phyloP scores from a whole-genome alignment of 2,113 vertebrate genomes.

The Rhynchomys soricoides region DNA sequence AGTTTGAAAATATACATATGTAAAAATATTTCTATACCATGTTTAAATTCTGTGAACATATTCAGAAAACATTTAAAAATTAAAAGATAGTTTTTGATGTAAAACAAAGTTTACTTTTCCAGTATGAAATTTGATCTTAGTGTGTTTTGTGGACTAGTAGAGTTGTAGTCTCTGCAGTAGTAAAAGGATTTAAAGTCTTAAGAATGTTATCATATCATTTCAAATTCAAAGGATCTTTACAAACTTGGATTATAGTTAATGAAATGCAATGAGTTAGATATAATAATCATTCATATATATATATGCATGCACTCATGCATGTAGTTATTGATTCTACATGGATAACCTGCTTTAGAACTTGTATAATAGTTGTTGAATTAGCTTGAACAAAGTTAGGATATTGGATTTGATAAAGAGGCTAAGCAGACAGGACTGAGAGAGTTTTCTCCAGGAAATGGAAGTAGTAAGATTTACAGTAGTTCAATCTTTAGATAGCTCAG shows the following conservation, averaged over 20 bases:
- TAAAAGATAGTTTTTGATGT: background rate
- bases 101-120: background rate
- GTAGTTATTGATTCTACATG: background rate
- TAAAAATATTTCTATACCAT: background rate
- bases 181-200: background rate
- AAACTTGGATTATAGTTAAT: background rate
- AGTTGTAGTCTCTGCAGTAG: background rate
- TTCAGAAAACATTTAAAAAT: background rate
- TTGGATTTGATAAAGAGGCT: background rate
- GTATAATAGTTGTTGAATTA: background rate
- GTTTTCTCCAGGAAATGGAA: no score
- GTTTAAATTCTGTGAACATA: constrained; percentile 33
- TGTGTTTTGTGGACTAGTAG: background rate
- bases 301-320: background rate
- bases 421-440: background rate
- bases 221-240: background rate
- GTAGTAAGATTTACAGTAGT: background rate
- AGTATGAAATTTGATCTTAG: constrained; percentile 24
- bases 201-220: background rate
- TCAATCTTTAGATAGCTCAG: background rate
- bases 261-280: background rate
- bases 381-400: background rate
- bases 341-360: background rate
- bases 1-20: background rate
- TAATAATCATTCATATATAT: background rate